These are phyloP conservation scores for Oreochromis niloticus DNA, from an alignment of 2,113 vertebrate species.

Conservation along the genomic window DNA sequence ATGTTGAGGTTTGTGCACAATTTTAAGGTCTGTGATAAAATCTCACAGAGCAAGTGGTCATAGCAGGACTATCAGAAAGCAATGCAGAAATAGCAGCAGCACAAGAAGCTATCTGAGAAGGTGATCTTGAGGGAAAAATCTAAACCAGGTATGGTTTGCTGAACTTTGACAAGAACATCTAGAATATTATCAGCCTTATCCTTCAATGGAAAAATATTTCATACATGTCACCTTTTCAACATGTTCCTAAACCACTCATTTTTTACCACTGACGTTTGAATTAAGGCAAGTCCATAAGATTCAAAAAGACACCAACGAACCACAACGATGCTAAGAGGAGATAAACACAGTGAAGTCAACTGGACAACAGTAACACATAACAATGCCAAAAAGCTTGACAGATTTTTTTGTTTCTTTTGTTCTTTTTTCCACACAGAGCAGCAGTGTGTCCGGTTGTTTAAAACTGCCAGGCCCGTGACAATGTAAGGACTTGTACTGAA, in stretches of 20 bases:
- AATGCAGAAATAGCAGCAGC: neutral
- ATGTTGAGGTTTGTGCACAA: neutral
- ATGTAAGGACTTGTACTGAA: neutral
- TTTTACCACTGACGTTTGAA: neutral
- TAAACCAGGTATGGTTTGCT: neutral
- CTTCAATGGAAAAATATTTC: neutral
- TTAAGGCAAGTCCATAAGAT: constrained; percentile 45
- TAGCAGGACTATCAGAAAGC: neutral
- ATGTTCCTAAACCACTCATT: neutral
- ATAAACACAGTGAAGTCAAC: constrained; percentile 14
- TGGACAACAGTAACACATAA: constrained; percentile 25
- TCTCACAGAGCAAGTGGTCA: neutral
- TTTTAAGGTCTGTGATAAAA: neutral
- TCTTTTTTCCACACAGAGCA: neutral
- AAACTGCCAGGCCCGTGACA: neutral
- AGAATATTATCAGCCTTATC: neutral
- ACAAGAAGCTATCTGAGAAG: neutral
- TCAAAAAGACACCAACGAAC: constrained; percentile 17
- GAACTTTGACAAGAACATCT: neutral
- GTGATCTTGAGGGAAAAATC: neutral
- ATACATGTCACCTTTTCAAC: neutral
- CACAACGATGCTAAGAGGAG: neutral
- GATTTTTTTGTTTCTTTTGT: neutral
- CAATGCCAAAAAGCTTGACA: neutral
- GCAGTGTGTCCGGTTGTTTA: neutral